These are phyloP conservation scores for Cirrhinus molitorella DNA, from an alignment of 2,797 vertebrate species.

Conservation along the genomic window DNA sequence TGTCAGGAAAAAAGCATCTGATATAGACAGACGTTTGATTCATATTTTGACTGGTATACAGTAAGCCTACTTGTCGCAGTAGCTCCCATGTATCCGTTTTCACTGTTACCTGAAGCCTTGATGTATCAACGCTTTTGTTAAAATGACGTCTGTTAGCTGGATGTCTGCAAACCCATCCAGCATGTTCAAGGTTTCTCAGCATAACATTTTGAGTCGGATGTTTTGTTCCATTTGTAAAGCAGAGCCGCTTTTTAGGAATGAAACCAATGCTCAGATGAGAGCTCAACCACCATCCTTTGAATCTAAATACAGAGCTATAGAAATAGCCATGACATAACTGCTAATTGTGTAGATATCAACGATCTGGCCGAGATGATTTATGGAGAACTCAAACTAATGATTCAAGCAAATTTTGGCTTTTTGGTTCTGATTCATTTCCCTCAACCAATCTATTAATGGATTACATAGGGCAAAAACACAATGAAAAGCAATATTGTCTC, in stretches of 20 bases:
- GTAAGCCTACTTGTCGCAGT: background rate
- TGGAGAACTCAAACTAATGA: constrained; percentile 48
- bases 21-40: background rate
- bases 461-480: constrained; percentile 52
- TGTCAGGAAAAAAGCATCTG: constrained; percentile 5
- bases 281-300: background rate
- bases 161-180: constrained; percentile 10
- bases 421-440: constrained; percentile 26
- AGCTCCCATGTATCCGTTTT: constrained; percentile 6
- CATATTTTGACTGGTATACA: constrained; percentile 21
- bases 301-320: constrained; percentile 17
- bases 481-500: constrained; percentile 62
- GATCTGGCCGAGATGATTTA: constrained; percentile 39
- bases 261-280: background rate
- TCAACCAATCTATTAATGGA: constrained; percentile 52
- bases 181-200: constrained; percentile 28
- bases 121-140: constrained; percentile 12
- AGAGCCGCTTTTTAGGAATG: background rate
- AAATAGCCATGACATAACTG: constrained; percentile 27
- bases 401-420: constrained; percentile 49
- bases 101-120: constrained; percentile 1
- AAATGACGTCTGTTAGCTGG: constrained; percentile 10
- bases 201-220: background rate
- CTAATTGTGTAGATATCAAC: constrained; percentile 20
- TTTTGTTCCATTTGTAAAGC: constrained; percentile 30